These are phyloP conservation scores for Madoqua kirkii DNA, from an alignment of 2,113 vertebrate genomes.

Conservation along the genomic window DNA sequence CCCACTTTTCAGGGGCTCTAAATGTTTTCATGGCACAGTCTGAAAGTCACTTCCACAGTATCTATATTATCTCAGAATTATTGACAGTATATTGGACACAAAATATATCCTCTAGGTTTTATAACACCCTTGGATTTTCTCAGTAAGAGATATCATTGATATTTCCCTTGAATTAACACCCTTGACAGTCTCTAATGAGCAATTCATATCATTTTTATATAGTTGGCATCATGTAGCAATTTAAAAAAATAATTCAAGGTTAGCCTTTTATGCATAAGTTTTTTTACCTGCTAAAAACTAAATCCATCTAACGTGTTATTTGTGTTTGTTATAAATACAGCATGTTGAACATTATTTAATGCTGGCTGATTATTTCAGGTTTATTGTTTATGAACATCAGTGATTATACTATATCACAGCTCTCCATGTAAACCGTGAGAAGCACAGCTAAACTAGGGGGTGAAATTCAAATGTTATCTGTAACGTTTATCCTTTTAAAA, in stretches of 20 bases:
- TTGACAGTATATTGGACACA: background rate
- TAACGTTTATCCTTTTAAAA: background rate
- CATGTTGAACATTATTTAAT: background rate
- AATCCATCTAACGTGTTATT: background rate
- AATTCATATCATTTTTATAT: background rate
- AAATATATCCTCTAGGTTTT: background rate
- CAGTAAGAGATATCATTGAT: background rate
- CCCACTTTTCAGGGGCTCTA: background rate
- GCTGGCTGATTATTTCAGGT: background rate
- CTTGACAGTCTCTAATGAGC: background rate
- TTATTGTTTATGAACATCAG: background rate
- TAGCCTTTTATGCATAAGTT: background rate
- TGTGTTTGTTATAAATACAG: background rate
- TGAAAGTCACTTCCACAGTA: background rate
- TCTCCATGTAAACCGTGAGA: background rate
- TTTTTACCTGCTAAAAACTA: background rate
- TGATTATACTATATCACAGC: background rate
- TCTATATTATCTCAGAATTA: background rate
- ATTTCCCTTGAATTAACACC: background rate
- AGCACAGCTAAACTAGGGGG: background rate
- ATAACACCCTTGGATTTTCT: background rate
- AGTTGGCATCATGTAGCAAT: background rate
- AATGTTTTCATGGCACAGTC: background rate
- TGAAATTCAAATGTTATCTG: background rate
- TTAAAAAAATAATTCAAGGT: background rate